A percentile compares a stretch with the other conserved stretches of the same genome.
These are phyloP conservation scores for Probaryconus sp. DNA, from an alignment of 1,140 invertebrate genomes.

Conservation along the genomic window DNA sequence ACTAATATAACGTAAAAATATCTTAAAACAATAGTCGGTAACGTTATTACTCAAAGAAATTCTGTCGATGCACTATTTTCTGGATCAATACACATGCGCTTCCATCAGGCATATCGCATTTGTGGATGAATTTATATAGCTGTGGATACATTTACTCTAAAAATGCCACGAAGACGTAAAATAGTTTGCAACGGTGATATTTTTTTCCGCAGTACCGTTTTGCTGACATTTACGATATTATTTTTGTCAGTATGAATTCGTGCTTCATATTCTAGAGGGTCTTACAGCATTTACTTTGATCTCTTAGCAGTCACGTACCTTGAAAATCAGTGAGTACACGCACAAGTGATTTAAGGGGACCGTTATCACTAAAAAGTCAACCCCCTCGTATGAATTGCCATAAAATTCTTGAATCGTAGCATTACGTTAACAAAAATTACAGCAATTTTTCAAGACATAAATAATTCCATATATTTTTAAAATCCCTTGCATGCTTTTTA, in stretches of 20 bases:
- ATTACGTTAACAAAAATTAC: too few relatives aligned
- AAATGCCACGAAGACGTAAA: slow-evolving; percentile 18
- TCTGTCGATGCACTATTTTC: not conserved
- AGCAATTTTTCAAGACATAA: too few relatives aligned
- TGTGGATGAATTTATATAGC: slow-evolving; percentile 24
- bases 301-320: slow-evolving; percentile 61
- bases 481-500: too few relatives aligned
- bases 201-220: slow-evolving; percentile 32
- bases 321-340: slow-evolving; percentile 66
- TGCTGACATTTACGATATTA: slow-evolving; percentile 51
- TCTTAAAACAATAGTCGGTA: too few relatives aligned
- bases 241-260: slow-evolving; percentile 44
- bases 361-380: too few relatives aligned
- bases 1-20: too few relatives aligned
- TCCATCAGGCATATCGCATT: slow-evolving; percentile 19
- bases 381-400: too few relatives aligned
- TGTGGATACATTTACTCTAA: slow-evolving; percentile 26
- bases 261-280: slow-evolving; percentile 29
- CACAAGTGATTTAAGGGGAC: slow-evolving; percentile 43
- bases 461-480: too few relatives aligned
- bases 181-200: slow-evolving; percentile 23
- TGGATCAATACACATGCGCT: slow-evolving; percentile 17
- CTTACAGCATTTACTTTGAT: slow-evolving; percentile 52
- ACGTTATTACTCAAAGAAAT: slow-evolving; percentile 11
- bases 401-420: too few relatives aligned